Base-by-base conservation (phyloP, 2,888 invertebrate species). In the Monoplex corrugatus region DNA sequence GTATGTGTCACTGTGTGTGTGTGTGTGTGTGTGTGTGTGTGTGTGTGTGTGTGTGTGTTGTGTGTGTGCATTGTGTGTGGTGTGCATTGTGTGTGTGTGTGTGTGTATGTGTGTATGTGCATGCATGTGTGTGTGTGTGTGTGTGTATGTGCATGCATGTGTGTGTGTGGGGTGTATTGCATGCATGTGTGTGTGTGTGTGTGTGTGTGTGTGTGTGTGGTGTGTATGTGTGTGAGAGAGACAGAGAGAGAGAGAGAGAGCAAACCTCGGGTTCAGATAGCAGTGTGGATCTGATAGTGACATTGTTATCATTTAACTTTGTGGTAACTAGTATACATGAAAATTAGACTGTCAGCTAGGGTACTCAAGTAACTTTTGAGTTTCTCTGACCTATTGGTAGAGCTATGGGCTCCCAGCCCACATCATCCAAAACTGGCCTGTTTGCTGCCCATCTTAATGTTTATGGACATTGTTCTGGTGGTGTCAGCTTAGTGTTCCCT, bases 231-330 rank as follows among this genome's bases (percentile, higher is more conserved):
- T 68, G 43, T 43, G 28, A 40, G 2, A 78, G 43, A 28, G 19
- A 44, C 23, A 45, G 5, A 85, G 13, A 82, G 23, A 80, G n/a
- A 80, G 3, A 87, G 28, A 87, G 43, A 72, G 44, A 80, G 80
- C 0, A 38, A 80, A 57, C 35, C 19, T 82, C 57, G 44, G 50
- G 50, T 32, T 32, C 19, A 40, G 57, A 80, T 16, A 82, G 68
- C 16, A n/a, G 28, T 19, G 28, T 19, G 28, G 68, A 68, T 19
- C 8, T 0, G 6, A 68, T n/a, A 50, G 8, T 50, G 50, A 13
- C 8, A 19, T 19, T 13, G 19, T 13, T 50, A 8, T 50, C 8
- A 13, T 50, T 19, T 50, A 50, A 19, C 50, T 13, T 50, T 13
- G 50, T 50, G 50, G 50, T 8, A 19, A 50, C 50, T 50, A 50